These are phyloP conservation scores for Ichneumon xanthorius DNA, from an alignment of 2,888 invertebrate species.

Conservation along the genomic window DNA sequence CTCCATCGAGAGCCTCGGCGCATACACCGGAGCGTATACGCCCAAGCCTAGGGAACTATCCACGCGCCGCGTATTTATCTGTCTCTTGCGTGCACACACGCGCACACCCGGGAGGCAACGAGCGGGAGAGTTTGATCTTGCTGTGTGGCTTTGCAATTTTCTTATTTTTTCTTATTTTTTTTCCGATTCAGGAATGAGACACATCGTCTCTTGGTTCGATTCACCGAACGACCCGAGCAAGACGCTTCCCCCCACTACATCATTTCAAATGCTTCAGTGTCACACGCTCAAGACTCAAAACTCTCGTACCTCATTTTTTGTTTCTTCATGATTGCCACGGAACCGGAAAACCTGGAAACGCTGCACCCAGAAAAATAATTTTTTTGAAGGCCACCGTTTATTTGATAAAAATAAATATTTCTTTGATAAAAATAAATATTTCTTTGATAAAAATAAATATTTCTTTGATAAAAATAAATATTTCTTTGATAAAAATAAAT, in stretches of 20 bases:
- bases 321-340: neutral
- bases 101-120: slow-evolving; percentile 20
- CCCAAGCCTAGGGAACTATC: slow-evolving; percentile 47
- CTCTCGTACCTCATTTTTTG: slow-evolving; percentile 12
- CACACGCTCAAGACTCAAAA: neutral
- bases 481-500: no score
- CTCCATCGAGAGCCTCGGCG: slow-evolving; percentile 68
- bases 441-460: no score
- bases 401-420: no score
- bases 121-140: slow-evolving; percentile 52
- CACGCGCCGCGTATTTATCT: slow-evolving; percentile 56
- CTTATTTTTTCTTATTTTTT: slow-evolving; percentile 4
- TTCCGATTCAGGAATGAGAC: slow-evolving; percentile 18
- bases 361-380: no score
- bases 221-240: neutral
- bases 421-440: no score
- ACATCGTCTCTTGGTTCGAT: slow-evolving; percentile 17
- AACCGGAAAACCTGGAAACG: no score
- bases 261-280: neutral
- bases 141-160: slow-evolving; percentile 29
- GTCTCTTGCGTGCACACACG: slow-evolving; percentile 7
- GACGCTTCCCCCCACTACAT: neutral
- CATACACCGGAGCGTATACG: slow-evolving; percentile 67
- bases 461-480: no score
- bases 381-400: no score